phyloP scores from a whole-genome alignment of 2,797 vertebrate species.

The Percopsis omiscomaycus region DNA sequence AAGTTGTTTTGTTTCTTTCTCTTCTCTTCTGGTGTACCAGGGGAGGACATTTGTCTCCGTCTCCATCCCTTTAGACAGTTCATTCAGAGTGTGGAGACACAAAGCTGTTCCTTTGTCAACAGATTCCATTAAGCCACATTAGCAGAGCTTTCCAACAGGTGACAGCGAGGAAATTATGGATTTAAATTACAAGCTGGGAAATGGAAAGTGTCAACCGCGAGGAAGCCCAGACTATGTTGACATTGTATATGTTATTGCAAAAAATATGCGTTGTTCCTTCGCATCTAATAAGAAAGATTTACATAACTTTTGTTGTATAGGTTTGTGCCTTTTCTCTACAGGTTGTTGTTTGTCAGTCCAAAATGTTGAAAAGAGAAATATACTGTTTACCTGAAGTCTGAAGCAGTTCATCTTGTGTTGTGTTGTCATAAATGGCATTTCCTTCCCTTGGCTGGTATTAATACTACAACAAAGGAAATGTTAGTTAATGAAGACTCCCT shows the following conservation, averaged over 20 bases:
- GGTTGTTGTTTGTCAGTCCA: too few relatives aligned
- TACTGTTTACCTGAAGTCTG: too few relatives aligned
- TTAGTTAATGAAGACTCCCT: slow-evolving; percentile 3
- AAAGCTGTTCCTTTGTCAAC: slow-evolving; percentile 56
- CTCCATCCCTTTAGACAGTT: slow-evolving; percentile 26
- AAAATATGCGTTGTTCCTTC: too few relatives aligned
- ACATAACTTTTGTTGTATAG: too few relatives aligned
- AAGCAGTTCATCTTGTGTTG: neutral
- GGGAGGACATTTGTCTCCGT: slow-evolving; percentile 35
- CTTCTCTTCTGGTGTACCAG: too few relatives aligned
- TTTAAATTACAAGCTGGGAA: slow-evolving; percentile 52
- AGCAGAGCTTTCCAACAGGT: slow-evolving; percentile 47
- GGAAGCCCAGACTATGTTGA: slow-evolving; percentile 27
- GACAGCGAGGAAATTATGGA: slow-evolving; percentile 42
- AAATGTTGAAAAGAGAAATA: too few relatives aligned
- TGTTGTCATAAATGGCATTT: neutral
- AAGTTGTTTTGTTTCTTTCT: too few relatives aligned
- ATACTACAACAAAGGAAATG: neutral
- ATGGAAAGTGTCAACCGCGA: slow-evolving; percentile 41
- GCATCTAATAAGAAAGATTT: too few relatives aligned
- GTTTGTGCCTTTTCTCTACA: too few relatives aligned
- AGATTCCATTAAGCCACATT: slow-evolving; percentile 62
- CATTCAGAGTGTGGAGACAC: slow-evolving; percentile 10
- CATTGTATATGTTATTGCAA: too few relatives aligned
- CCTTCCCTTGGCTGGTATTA: neutral